Conservation (phyloP, 2,888 invertebrate genomes). For the Ptilodon capucinus region DNA sequence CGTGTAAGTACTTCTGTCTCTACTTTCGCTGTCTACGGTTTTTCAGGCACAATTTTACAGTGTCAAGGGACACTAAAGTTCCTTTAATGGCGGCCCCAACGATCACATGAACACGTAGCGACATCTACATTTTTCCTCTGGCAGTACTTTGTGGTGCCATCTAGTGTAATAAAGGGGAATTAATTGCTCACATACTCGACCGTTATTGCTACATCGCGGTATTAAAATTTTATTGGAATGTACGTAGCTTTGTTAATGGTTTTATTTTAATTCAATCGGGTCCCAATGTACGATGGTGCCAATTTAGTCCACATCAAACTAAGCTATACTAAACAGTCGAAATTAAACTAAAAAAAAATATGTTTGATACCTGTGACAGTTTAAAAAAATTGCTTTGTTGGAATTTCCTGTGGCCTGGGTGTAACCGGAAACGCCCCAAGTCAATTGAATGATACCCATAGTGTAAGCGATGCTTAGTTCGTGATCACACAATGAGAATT, state of each 20-base stretch:
- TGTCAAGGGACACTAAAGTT: constrained; percentile 1
- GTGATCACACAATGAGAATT: too few relatives aligned
- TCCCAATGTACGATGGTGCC: not conserved
- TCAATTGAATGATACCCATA: too few relatives aligned
- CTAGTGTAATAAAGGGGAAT: constrained; percentile 7
- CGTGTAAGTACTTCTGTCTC: too few relatives aligned
- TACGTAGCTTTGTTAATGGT: not conserved
- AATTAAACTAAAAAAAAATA: too few relatives aligned
- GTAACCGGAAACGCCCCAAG: too few relatives aligned
- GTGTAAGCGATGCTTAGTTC: too few relatives aligned
- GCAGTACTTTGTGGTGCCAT: constrained; percentile 6
- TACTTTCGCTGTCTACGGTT: too few relatives aligned
- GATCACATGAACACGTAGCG: not conserved
- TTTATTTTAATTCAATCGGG: not conserved
- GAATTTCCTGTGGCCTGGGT: too few relatives aligned
- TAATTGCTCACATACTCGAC: not conserved
- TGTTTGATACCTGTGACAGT: too few relatives aligned
- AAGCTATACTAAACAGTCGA: too few relatives aligned
- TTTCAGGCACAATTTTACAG: constrained; percentile 4
- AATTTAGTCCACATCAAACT: too few relatives aligned
- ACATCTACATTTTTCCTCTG: constrained; percentile 9
- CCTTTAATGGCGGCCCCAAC: constrained; percentile 2
- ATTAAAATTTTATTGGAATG: constrained; percentile 1
- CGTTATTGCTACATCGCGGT: constrained; percentile 2
- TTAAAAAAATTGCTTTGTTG: too few relatives aligned